Conservation (phyloP, 2,888 invertebrate species). For the Frankliniella fusca region DNA sequence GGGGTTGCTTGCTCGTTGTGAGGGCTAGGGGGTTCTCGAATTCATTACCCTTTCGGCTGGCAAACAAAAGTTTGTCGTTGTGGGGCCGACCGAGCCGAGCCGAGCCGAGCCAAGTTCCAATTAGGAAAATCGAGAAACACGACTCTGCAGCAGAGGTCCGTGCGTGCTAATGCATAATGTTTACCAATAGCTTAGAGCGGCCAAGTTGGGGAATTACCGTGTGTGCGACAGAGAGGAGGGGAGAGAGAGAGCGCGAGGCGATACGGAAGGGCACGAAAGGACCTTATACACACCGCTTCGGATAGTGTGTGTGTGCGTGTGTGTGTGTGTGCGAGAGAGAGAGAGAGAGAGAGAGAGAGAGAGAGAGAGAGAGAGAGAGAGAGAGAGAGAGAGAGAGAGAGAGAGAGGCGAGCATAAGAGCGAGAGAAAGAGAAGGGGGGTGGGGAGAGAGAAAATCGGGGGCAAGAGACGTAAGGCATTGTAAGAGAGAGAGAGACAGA, state of each 20-base stretch:
- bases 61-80: conserved; percentile 24
- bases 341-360: background rate
- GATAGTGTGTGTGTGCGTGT: conserved; percentile 6
- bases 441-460: background rate
- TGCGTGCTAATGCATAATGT: conserved; percentile 26
- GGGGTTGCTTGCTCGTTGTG: background rate
- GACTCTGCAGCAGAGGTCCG: background rate
- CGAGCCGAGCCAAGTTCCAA: background rate
- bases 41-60: conserved; percentile 23
- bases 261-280: conserved; percentile 19
- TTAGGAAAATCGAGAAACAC: conserved; percentile 26
- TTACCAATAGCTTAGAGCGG: conserved; percentile 9
- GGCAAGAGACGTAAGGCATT: background rate
- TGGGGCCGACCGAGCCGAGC: background rate
- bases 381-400: too few relatives aligned
- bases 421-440: background rate
- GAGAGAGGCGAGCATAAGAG: background rate
- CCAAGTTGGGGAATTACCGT: conserved; percentile 22
- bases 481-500: background rate
- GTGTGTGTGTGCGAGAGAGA: background rate
- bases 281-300: background rate
- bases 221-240: background rate
- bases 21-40: background rate
- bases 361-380: too few relatives aligned
- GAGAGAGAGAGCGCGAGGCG: background rate